Percentiles rank a stretch among this genome's conserved stretches.
These are phyloP conservation scores for Caenorhabditis inopinata DNA, from an alignment of 1,140 invertebrate genomes.

Conservation along the genomic window DNA sequence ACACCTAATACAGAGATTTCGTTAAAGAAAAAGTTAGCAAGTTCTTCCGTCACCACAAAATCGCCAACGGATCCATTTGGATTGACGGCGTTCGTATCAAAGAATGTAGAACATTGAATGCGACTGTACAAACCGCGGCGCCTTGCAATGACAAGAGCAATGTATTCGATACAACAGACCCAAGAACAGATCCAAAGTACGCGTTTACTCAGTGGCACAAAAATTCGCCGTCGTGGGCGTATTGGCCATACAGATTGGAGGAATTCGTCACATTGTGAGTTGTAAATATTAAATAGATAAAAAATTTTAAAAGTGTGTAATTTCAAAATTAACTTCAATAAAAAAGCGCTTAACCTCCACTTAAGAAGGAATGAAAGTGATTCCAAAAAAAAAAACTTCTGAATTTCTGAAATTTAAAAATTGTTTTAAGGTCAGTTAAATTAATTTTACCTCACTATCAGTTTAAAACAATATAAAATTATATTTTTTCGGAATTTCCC, in stretches of 20 bases:
- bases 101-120: not conserved
- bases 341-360: no score
- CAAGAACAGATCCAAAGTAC: constrained; percentile 11
- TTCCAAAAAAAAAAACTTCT: not conserved
- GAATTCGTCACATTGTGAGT: not conserved
- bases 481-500: no score
- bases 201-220: not conserved
- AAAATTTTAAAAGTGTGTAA: not conserved
- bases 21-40: not conserved
- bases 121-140: not conserved
- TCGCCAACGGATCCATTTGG: constrained; percentile 4
- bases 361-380: no score
- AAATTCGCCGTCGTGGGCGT: not conserved
- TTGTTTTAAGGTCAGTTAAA: no score
- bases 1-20: no score
- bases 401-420: no score
- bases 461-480: no score
- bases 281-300: not conserved
- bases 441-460: no score
- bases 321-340: no score
- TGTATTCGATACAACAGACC: not conserved
- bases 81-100: not conserved
- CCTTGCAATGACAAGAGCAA: not conserved
- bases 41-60: constrained; percentile 1
- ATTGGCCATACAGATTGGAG: not conserved